Base-by-base conservation (phyloP, 2,888 invertebrate genomes). In the Napeogenes sylphis region DNA sequence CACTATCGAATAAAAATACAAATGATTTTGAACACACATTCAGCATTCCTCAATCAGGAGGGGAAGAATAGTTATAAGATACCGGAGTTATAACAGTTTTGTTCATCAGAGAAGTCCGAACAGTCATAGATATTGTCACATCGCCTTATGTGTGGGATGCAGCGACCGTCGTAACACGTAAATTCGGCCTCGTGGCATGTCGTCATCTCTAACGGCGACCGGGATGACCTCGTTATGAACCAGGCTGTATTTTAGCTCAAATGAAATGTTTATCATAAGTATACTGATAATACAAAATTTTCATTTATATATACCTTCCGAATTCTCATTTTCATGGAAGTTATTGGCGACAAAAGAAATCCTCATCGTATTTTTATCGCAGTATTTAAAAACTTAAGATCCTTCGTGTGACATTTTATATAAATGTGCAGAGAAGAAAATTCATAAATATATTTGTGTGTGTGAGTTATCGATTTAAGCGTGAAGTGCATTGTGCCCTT, bases 121-220 rank as follows among this genome's bases (percentile, higher is more conserved):
- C 96, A 96, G 92, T 96, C 96, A 93, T 96, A 96, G 91, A 93
- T 93, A 92, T 95, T 95, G 93, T 97, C 96, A 92, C 97, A 97
- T 83, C 94, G 94, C 78, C 94, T 93, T 72, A 92, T 87, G 83
- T 92, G 91, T 71, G 94, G 94, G 82, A 97, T 94, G 92, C 97
- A 97, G 81, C 92, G 92, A 70, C 92, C 91, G 80, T 93, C 93
- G 91, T 95, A 94, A 87, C 96, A 96, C 73, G 92, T 92, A 89
- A 95, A 95, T 85, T 95, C 92, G 70, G 92, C 91, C 64, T 92
- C 88, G 75, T 84, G 87, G 86, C 95, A 95, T 73, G 82, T 76
- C 30, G 75, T 72, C 51, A 68, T 72, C 66, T 77, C 72, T 47
- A 74, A 74, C 54, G 85, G 80, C n/a, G 84, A 81, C 61, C 84